Conservation (phyloP, 2,888 invertebrate species). For the Nemotelus pantherinus region DNA sequence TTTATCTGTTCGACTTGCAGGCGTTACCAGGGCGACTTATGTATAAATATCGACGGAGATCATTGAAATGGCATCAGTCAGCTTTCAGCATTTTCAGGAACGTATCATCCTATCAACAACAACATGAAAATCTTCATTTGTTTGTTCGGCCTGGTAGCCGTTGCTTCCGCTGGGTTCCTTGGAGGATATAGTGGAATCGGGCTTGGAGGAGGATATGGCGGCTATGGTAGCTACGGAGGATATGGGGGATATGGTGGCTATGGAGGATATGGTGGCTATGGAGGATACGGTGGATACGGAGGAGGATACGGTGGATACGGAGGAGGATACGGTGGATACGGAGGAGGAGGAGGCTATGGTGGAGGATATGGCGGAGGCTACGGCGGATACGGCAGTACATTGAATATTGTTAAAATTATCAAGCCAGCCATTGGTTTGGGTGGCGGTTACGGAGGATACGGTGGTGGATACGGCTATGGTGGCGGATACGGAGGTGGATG, state of each 20-base stretch:
- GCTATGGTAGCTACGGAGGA: neutral
- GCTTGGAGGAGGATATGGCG: neutral
- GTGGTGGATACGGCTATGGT: slow-evolving; percentile 7
- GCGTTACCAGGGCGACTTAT: no score
- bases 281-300: neutral
- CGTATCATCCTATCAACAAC: neutral
- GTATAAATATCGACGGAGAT: no score
- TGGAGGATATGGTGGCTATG: neutral
- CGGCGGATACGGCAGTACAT: no score
- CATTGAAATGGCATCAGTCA: no score
- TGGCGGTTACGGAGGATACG: slow-evolving; percentile 29
- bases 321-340: neutral
- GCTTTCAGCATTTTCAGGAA: no score
- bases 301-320: neutral
- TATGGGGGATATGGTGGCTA: neutral
- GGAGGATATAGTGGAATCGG: neutral
- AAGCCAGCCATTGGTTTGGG: neutral
- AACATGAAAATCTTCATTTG: slow-evolving; percentile 13
- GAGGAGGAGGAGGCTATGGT: neutral
- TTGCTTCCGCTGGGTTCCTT: slow-evolving; percentile 6
- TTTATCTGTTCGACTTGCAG: neutral
- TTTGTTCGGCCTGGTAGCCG: slow-evolving; percentile 7
- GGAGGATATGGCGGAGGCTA: neutral
- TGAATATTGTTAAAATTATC: no score
- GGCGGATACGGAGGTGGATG: neutral